These are phyloP conservation scores for Caenorhabditis tropicalis DNA, from an alignment of 1,140 invertebrate genomes.

Conservation along the genomic window DNA sequence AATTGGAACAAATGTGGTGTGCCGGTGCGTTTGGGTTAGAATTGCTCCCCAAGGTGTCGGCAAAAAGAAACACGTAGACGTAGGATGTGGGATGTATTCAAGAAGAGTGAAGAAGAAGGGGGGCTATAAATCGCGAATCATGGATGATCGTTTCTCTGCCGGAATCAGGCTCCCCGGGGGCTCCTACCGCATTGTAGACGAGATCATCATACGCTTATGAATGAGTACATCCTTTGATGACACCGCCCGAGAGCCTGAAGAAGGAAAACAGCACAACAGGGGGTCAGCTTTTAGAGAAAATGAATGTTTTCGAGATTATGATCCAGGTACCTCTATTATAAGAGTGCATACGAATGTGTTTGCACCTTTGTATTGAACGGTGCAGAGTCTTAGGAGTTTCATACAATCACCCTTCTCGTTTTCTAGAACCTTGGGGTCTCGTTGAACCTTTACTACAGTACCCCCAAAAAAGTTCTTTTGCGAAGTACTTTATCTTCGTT, in stretches of 20 bases:
- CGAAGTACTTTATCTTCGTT: neutral
- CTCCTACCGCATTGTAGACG: neutral
- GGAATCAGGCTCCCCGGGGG: neutral
- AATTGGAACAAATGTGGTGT: conserved; percentile 38
- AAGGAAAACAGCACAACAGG: neutral
- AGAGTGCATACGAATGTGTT: too few species aligned
- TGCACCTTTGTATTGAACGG: too few species aligned
- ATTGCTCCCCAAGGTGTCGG: conserved; percentile 39
- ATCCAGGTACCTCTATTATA: too few species aligned
- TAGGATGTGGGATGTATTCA: neutral
- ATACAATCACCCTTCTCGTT: too few species aligned
- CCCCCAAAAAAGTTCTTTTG: too few species aligned
- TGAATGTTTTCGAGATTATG: too few species aligned
- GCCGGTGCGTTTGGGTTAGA: conserved; percentile 33
- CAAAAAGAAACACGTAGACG: neutral
- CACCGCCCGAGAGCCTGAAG: neutral
- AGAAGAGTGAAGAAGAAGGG: neutral
- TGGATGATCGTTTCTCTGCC: conserved; percentile 17
- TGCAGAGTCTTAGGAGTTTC: too few species aligned
- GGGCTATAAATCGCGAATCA: conserved; percentile 42
- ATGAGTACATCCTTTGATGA: conserved; percentile 33
- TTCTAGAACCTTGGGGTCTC: too few species aligned
- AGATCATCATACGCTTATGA: conserved; percentile 40
- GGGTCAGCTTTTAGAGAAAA: neutral
- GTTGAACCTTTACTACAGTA: too few species aligned